Conservation (phyloP, 2,888 invertebrate genomes). For the Melipona beecheii region DNA sequence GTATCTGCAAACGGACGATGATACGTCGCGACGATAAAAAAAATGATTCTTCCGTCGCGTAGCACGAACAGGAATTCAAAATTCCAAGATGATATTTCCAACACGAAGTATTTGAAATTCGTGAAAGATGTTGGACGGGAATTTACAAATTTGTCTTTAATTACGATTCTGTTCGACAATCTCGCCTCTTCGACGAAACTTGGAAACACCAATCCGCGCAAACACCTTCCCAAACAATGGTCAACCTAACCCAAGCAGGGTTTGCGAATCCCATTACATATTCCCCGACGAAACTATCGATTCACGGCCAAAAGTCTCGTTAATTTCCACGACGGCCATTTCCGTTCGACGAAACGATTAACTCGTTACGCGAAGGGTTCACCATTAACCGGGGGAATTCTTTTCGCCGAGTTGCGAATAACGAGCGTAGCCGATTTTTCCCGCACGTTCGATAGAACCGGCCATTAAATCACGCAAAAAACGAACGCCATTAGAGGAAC, state of each 20-base stretch:
- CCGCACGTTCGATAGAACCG: conserved; percentile 42
- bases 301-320: background rate
- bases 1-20: background rate
- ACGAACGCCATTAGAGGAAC: conserved; percentile 59
- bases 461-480: conserved; percentile 60
- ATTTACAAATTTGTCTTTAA: background rate
- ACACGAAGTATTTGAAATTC: background rate
- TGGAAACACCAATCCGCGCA: background rate
- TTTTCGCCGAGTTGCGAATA: conserved; percentile 28
- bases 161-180: background rate
- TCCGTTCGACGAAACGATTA: conserved; percentile 19
- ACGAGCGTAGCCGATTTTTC: conserved; percentile 51
- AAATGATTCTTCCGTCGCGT: background rate
- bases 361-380: conserved; percentile 16
- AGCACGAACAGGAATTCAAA: background rate
- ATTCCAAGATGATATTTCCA: background rate
- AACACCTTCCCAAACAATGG: background rate
- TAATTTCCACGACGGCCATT: background rate
- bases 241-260: background rate
- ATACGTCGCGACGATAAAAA: too few species aligned
- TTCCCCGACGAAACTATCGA: background rate
- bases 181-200: background rate
- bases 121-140: background rate
- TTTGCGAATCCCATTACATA: background rate
- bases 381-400: conserved; percentile 10